Percentiles rank a stretch among this genome's conserved stretches.
Evolutionary conservation across 1,140 invertebrate species (phyloP).

Genomic region (Andrena cerasifolii): DNA sequence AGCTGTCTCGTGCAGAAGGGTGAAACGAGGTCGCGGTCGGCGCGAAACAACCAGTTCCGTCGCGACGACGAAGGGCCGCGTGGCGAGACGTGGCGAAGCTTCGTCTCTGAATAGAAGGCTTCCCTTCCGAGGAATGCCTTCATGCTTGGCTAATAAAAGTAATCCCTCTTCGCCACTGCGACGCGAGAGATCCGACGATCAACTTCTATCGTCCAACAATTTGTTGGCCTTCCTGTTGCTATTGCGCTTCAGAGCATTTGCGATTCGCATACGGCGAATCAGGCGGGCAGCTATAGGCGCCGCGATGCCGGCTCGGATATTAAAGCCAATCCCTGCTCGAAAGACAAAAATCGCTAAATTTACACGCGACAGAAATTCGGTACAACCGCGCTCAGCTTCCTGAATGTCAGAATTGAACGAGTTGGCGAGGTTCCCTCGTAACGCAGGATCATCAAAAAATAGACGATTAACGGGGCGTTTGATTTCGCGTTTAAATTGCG

Average conservation of each 20-base stretch:
- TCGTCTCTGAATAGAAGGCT: no score
- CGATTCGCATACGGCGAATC: background rate
- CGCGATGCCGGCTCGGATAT: background rate
- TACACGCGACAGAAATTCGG: conserved; percentile 32
- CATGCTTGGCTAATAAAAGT: no score
- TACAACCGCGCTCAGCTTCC: background rate
- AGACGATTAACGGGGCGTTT: conserved; percentile 21
- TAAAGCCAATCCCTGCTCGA: background rate
- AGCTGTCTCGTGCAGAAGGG: conserved; percentile 25
- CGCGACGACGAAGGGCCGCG: background rate
- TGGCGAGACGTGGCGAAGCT: background rate
- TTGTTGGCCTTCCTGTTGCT: background rate
- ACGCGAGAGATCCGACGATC: no score
- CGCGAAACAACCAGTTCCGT: conserved; percentile 2
- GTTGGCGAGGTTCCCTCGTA: conserved; percentile 27
- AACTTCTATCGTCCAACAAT: background rate
- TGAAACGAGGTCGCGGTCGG: conserved; percentile 40
- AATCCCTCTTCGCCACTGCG: no score
- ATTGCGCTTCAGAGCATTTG: conserved; percentile 7
- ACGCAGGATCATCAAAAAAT: conserved; percentile 24
- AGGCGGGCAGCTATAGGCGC: no score
- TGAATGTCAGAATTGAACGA: conserved; percentile 18
- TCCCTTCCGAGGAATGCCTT: no score
- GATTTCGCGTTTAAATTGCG: background rate
- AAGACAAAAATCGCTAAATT: conserved; percentile 41